Conservation (phyloP, 2,888 invertebrate species). For the Aphodius granarius region DNA sequence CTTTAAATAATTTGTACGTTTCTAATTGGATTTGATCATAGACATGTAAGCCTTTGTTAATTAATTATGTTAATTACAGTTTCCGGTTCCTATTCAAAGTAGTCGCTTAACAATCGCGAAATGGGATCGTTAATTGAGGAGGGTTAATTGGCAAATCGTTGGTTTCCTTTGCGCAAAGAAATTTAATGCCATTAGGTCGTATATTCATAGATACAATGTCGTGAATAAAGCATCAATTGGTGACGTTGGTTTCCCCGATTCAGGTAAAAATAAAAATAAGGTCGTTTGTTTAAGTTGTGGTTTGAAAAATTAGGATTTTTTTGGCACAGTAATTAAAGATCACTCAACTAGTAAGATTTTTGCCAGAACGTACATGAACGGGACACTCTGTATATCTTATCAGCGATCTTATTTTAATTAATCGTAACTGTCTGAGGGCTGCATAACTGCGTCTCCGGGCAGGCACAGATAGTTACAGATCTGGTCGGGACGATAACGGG, state of each 20-base stretch:
- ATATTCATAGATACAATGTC: too few relatives aligned
- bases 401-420: constrained; percentile 50
- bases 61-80: not conserved
- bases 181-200: too few relatives aligned
- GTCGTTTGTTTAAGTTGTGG: too few relatives aligned
- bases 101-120: not conserved
- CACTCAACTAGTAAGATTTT: too few relatives aligned
- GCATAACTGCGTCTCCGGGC: constrained; percentile 43
- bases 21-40: not conserved
- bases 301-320: too few relatives aligned
- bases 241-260: too few relatives aligned
- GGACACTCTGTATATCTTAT: too few relatives aligned
- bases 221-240: too few relatives aligned
- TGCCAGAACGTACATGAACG: too few relatives aligned
- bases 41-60: not conserved
- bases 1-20: not conserved
- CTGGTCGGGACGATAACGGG: constrained; percentile 44
- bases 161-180: not conserved
- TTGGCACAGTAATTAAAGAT: too few relatives aligned
- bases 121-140: not conserved
- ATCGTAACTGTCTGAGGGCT: constrained; percentile 48
- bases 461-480: constrained; percentile 45
- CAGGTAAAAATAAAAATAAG: too few relatives aligned
- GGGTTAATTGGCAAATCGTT: not conserved
- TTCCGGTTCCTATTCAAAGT: not conserved